Evolutionary conservation across 2,797 vertebrate species (phyloP), one percentile per base, ranked within the genome.

Genomic region (Macroramphosus scolopax): DNA sequence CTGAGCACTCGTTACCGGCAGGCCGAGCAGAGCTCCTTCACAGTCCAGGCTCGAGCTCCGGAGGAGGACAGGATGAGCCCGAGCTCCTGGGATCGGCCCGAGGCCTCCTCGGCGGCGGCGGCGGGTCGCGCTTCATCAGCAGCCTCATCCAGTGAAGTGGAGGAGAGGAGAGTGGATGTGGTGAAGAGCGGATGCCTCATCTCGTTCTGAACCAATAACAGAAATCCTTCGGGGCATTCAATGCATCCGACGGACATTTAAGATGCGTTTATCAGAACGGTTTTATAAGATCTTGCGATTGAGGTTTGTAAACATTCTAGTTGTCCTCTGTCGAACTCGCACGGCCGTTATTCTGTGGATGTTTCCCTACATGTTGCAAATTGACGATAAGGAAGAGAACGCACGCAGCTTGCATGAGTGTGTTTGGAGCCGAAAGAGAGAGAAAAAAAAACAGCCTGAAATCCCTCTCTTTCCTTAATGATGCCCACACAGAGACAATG

Each of bases 11-110:
- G 74, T 56, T 87, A 89, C 77, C 85, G 52, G 46, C 78, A 82
- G 77, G 90, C 89, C 9, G 71, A 85, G 75, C 90, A 73, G 58
- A 89, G 84, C 85, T 91, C 89, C 72, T 93, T 92, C 84, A 83
- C 78, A 30, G 62, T 89, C 68, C 74, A 56, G 70, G 80, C 80
- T 53, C 76, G 87, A 63, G 68, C 65, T 41, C 47, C 39, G 7
- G 70, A 78, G 17, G 75, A 58, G 36, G 54, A 37, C 48, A 2
- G 55, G 25, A 29, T 6, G 5, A 14, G 30, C 5, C 31, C 0
- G 1, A 41, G 31, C 57, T 13, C 1, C 56, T 71, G 75, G 81
- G 37, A 47, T 33, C 35, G 46, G 76, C 57, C 74, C 34, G 69
- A 65, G 29, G 40, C 34, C 28, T 57, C 80, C 53, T 76, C 62